Conservation (phyloP, 2,888 invertebrate genomes). For the Lasioglossum leucozonium region DNA sequence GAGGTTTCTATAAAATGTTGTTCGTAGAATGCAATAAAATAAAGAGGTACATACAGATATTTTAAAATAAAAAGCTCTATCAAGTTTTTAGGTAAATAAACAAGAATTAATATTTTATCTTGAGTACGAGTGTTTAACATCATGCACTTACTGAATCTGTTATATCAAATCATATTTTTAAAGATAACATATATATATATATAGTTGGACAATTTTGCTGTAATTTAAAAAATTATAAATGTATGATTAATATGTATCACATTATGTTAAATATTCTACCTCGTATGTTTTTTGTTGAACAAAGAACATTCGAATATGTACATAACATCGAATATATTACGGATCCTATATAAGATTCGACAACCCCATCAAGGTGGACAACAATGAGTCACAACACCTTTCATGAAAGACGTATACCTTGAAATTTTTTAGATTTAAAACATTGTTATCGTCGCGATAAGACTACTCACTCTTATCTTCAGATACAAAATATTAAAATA, state of each 20-base stretch:
- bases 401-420: conserved; percentile 45
- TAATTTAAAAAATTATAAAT: not conserved
- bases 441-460: not conserved
- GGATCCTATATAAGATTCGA: conserved; percentile 52
- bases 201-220: not conserved
- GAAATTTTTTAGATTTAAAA: conserved; percentile 16
- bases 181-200: too few relatives aligned
- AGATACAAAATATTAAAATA: not conserved
- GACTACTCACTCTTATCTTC: not conserved
- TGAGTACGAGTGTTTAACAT: not conserved
- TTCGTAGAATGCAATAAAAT: too few relatives aligned
- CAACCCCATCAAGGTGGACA: conserved; percentile 65
- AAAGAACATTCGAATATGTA: conserved; percentile 16
- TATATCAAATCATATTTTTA: not conserved
- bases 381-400: conserved; percentile 67
- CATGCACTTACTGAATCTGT: not conserved
- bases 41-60: not conserved
- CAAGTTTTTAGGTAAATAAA: not conserved
- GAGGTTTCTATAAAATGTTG: too few relatives aligned
- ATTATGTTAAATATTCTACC: not conserved
- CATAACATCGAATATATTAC: not conserved
- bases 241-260: not conserved
- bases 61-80: not conserved
- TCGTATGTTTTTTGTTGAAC: not conserved
- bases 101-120: not conserved